These are phyloP conservation scores for Hydrolagus colliei DNA, from an alignment of 2,797 vertebrate genomes.

Conservation along the genomic window DNA sequence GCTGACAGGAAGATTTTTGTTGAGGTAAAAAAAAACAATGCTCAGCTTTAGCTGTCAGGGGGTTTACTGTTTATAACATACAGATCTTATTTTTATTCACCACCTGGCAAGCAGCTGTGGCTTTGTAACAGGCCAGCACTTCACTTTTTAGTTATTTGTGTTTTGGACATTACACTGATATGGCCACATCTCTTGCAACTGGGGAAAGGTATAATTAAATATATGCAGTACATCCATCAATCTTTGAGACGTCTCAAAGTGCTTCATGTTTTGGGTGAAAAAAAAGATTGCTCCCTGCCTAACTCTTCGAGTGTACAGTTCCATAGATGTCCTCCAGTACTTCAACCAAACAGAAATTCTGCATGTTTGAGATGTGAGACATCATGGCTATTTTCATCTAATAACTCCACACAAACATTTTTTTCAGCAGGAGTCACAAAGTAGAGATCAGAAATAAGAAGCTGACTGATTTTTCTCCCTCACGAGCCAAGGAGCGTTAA, in stretches of 20 bases:
- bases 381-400: no score
- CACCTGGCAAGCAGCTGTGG: conserved; percentile 12
- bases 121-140: not conserved
- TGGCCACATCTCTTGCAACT: not conserved
- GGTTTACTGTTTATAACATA: not conserved
- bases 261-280: not conserved
- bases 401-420: no score
- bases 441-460: no score
- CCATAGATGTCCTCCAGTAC: no score
- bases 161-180: not conserved
- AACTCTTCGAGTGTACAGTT: not conserved
- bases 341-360: no score
- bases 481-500: no score
- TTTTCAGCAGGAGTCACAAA: no score
- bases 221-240: not conserved
- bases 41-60: not conserved
- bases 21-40: not conserved
- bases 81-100: conserved; percentile 5
- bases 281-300: not conserved
- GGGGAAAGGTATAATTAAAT: not conserved
- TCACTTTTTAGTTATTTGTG: not conserved
- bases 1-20: not conserved
- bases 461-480: no score
- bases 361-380: no score
- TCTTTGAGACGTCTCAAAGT: not conserved